Conservation (phyloP, 2,797 vertebrate genomes). For the Sarcophilus harrisii region DNA sequence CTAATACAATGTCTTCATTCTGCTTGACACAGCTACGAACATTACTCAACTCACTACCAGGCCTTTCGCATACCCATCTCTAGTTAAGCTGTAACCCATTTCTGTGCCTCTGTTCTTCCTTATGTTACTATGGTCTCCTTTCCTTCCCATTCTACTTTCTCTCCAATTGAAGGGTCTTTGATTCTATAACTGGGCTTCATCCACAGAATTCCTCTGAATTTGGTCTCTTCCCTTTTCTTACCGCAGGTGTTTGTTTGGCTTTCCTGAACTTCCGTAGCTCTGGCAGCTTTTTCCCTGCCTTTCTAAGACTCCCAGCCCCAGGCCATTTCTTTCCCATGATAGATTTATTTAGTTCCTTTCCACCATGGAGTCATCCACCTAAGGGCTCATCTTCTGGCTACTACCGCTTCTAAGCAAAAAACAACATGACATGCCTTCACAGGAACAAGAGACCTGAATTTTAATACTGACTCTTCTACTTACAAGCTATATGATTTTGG, state of each 20-base stretch:
- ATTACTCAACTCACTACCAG: not conserved
- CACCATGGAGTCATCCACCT: not conserved
- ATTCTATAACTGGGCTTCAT: not conserved
- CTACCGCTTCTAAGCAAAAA: not conserved
- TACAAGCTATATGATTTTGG: not conserved
- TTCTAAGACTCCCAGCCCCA: not conserved
- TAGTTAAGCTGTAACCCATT: not conserved
- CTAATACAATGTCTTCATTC: not conserved
- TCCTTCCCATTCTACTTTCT: not conserved
- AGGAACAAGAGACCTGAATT: not conserved
- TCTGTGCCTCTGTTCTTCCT: not conserved
- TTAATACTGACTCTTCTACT: not conserved
- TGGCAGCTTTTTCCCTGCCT: not conserved
- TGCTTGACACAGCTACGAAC: not conserved
- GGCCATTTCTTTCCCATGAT: not conserved
- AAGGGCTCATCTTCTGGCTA: not conserved
- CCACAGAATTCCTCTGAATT: not conserved
- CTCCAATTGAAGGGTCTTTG: not conserved
- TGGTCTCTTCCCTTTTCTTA: not conserved
- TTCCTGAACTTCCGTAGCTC: not conserved
- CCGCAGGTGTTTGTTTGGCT: not conserved
- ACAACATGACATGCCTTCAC: not conserved
- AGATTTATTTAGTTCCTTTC: not conserved
- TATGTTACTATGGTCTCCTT: not conserved
- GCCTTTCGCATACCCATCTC: not conserved